phyloP scores from a whole-genome alignment of 2,888 invertebrate species.

The Cerastis leucographa region DNA sequence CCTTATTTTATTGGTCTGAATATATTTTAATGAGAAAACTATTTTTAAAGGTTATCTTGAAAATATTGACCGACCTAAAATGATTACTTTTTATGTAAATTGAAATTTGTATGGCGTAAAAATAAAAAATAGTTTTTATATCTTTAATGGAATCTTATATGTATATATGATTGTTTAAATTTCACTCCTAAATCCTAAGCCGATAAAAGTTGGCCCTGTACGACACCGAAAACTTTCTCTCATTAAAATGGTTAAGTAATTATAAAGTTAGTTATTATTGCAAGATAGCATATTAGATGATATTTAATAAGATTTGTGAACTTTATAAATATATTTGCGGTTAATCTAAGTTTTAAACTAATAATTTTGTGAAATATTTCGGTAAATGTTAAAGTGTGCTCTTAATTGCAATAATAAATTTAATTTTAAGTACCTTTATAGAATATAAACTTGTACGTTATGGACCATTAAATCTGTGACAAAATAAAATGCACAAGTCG shows the following conservation, averaged over 20 bases:
- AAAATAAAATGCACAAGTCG: neutral
- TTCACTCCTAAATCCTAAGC: constrained; percentile 3
- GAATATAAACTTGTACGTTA: neutral
- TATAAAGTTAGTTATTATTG: constrained; percentile 51
- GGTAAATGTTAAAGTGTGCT: neutral
- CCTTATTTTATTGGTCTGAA: no score
- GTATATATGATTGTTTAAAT: neutral
- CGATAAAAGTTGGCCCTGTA: constrained; percentile 15
- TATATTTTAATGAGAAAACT: no score
- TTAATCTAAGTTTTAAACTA: constrained; percentile 37
- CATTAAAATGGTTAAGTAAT: constrained; percentile 49
- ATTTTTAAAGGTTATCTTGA: no score
- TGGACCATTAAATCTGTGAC: no score
- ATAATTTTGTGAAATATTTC: constrained; percentile 17
- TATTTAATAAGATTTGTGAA: constrained; percentile 40
- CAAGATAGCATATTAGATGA: constrained; percentile 31
- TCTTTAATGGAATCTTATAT: no score
- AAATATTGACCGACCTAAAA: no score
- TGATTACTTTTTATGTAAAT: no score
- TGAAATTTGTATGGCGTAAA: no score
- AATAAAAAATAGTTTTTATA: no score
- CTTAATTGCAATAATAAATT: constrained; percentile 1
- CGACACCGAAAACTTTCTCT: constrained; percentile 34
- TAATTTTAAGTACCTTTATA: neutral
- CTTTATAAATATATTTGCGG: constrained; percentile 39